Conservation (phyloP, 2,888 invertebrate species). For the Psylliodes chrysocephalus region DNA sequence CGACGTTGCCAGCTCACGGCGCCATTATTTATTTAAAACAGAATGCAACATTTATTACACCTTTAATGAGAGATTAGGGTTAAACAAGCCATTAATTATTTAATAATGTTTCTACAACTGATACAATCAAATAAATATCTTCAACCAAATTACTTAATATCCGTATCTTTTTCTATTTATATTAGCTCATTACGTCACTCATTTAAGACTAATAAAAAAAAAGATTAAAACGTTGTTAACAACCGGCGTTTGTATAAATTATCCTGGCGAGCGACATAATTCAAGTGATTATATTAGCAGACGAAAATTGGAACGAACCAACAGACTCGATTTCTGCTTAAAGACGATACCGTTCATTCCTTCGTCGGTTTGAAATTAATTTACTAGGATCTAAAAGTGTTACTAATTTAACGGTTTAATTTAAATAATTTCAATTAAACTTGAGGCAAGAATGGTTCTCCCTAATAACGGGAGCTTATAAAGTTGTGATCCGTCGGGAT, state of each 20-base stretch:
- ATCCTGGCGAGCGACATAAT: background rate
- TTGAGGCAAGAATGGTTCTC: slow-evolving; percentile 39
- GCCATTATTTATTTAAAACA: no score
- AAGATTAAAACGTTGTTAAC: background rate
- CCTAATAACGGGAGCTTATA: slow-evolving; percentile 40
- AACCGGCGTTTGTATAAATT: background rate
- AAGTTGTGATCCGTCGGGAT: slow-evolving; percentile 37
- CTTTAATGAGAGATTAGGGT: no score
- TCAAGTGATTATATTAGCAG: slow-evolving; percentile 23
- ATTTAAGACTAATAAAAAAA: no score
- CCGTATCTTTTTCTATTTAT: no score
- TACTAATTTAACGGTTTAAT: slow-evolving; percentile 39
- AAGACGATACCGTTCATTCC: slow-evolving; percentile 10
- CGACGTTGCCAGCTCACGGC: no score
- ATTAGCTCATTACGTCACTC: no score
- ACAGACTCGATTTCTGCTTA: slow-evolving; percentile 22
- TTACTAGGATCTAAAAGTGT: slow-evolving; percentile 28
- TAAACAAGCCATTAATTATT: no score
- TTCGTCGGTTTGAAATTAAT: slow-evolving; percentile 33
- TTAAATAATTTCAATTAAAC: slow-evolving; percentile 51
- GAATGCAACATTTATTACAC: no score
- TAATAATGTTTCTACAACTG: no score
- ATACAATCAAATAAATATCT: no score
- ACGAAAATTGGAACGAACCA: slow-evolving; percentile 23
- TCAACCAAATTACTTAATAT: no score